Evolutionary conservation across 2,797 vertebrate species (phyloP).

Genomic region (Chrosomus eos): DNA sequence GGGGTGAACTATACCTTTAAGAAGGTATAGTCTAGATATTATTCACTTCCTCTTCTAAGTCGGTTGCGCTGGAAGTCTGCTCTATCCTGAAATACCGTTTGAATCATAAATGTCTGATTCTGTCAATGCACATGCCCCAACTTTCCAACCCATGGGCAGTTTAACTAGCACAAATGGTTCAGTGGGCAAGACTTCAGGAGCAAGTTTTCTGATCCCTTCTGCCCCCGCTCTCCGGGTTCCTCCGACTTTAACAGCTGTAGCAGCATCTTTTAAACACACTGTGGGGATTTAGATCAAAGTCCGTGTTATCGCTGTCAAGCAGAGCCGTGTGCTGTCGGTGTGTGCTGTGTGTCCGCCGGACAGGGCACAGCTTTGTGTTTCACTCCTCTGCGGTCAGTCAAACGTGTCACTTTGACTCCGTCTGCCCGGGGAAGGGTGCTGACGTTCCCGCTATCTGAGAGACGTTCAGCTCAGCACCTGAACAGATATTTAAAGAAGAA

Average conservation of each 20-base stretch:
- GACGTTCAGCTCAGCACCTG: constrained; percentile 19
- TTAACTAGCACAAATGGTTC: constrained; percentile 37
- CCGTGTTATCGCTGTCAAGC: constrained; percentile 56
- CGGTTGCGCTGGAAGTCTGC: background rate
- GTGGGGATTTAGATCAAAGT: constrained; percentile 57
- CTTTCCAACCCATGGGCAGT: constrained; percentile 21
- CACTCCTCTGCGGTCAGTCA: constrained; percentile 39
- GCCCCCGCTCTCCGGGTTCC: background rate
- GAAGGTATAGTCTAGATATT: background rate
- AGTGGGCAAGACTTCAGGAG: constrained; percentile 9
- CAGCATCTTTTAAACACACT: constrained; percentile 46
- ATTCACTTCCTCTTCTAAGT: background rate
- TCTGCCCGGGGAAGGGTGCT: constrained; percentile 9
- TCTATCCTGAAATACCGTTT: background rate
- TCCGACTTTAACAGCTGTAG: constrained; percentile 27
- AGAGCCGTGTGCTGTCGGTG: constrained; percentile 28
- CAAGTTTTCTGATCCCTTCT: constrained; percentile 16
- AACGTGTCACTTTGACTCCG: constrained; percentile 44
- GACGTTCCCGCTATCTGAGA: constrained; percentile 25
- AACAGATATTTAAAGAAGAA: constrained; percentile 42
- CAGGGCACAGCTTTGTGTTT: constrained; percentile 33
- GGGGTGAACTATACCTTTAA: too few relatives aligned
- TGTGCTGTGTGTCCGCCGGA: constrained; percentile 36
- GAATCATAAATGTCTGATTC: constrained; percentile 9
- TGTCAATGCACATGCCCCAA: background rate